These are phyloP conservation scores for Habroteleia sp. DNA, from an alignment of 2,888 invertebrate species.

Conservation along the genomic window DNA sequence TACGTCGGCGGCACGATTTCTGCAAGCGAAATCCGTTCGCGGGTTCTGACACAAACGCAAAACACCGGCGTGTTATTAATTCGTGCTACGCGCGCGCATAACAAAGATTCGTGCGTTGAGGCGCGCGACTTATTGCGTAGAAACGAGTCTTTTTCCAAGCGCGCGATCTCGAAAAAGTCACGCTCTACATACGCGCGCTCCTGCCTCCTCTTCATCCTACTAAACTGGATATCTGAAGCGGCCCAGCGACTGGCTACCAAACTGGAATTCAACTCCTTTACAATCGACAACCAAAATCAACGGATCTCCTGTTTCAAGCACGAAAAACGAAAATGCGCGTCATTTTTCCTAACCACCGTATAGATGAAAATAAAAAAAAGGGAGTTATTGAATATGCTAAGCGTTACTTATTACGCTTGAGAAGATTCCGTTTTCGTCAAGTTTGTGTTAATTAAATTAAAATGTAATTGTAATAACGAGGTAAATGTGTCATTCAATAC, in stretches of 20 bases:
- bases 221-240: slow-evolving; percentile 71
- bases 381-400: too few relatives aligned
- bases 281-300: slow-evolving; percentile 54
- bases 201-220: slow-evolving; percentile 72
- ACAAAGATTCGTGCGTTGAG: slow-evolving; percentile 33
- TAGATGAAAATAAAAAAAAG: too few relatives aligned
- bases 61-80: slow-evolving; percentile 26
- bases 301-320: slow-evolving; percentile 23
- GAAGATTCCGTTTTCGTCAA: too few relatives aligned
- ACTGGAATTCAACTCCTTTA: slow-evolving; percentile 60
- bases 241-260: slow-evolving; percentile 57
- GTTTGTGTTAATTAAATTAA: too few relatives aligned
- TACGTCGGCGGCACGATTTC: neutral
- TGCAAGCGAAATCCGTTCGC: neutral
- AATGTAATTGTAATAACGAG: too few relatives aligned
- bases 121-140: slow-evolving; percentile 55
- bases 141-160: slow-evolving; percentile 66
- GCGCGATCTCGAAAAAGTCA: slow-evolving; percentile 69
- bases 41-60: too few relatives aligned
- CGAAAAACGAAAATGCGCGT: slow-evolving; percentile 27
- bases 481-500: too few relatives aligned
- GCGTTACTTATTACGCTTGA: too few relatives aligned
- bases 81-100: slow-evolving; percentile 3
- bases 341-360: neutral
- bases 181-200: slow-evolving; percentile 69